Percentiles rank a stretch among this genome's conserved stretches.
Conservation (phyloP, 30 jellyfish, hydroid and myxozoan genomes). For the Cassiopea andromeda region DNA sequence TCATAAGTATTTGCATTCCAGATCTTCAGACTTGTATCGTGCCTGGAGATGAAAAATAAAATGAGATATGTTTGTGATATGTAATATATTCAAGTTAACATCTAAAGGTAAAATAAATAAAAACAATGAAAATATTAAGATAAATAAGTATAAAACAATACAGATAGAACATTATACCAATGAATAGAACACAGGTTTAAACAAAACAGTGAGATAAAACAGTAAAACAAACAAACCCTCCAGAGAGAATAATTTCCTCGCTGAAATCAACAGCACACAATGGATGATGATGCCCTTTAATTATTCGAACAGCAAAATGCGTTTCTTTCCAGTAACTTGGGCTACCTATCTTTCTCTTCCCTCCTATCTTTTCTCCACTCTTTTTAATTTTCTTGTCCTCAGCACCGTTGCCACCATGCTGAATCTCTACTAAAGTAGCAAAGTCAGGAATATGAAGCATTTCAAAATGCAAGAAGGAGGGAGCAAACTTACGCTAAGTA, state of each 20-base stretch:
- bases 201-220: neutral
- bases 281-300: conserved; percentile 97
- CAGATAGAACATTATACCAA: too few species aligned
- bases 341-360: conserved; percentile 12
- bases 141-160: too few species aligned
- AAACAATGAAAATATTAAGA: too few species aligned
- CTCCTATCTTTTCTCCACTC: conserved; percentile 2
- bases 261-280: conserved; percentile 86
- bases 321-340: conserved; percentile 41
- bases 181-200: too few species aligned
- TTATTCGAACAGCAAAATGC: conserved; percentile 57
- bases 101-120: too few species aligned
- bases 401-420: conserved; percentile 27
- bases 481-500: too few species aligned
- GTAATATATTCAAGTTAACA: too few species aligned
- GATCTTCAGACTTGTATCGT: conserved; percentile 88
- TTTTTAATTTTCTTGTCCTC: conserved; percentile 50
- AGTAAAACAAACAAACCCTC: conserved; percentile 76
- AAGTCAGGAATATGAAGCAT: too few species aligned
- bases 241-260: conserved; percentile 73
- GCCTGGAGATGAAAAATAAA: conserved; percentile 22
- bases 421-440: neutral
- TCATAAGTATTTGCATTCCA: conserved; percentile 74
- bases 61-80: too few species aligned
- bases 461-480: too few species aligned